These are phyloP conservation scores for Oreortyx pictus DNA, from an alignment of 2,797 vertebrate species.

Conservation along the genomic window DNA sequence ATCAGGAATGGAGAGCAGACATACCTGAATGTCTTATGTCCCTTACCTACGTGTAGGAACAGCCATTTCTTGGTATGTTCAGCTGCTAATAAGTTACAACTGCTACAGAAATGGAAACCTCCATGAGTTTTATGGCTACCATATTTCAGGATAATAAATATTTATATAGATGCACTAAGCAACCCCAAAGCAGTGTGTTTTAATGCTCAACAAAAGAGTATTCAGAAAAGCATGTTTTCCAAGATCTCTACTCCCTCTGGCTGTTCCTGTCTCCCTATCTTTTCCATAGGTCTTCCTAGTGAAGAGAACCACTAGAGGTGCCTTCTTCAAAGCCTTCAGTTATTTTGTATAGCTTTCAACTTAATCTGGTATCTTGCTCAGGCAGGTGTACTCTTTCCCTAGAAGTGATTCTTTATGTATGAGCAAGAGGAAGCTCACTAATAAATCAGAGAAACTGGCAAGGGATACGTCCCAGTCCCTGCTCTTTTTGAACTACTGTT, in stretches of 20 bases:
- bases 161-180: not conserved
- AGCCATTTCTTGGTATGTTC: not conserved
- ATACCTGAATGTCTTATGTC: not conserved
- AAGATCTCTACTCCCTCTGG: not conserved
- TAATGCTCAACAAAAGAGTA: not conserved
- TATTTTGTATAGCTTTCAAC: not conserved
- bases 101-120: not conserved
- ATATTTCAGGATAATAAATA: not conserved
- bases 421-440: not conserved
- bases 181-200: not conserved
- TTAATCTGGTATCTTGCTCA: not conserved
- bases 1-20: not conserved
- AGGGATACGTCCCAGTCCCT: not conserved
- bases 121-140: not conserved
- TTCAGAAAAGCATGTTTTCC: not conserved
- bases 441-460: not conserved
- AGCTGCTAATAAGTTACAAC: not conserved
- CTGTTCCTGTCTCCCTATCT: not conserved
- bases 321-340: not conserved
- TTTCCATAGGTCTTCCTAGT: not conserved
- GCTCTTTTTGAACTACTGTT: not conserved
- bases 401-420: not conserved
- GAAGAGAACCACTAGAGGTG: not conserved
- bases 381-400: not conserved
- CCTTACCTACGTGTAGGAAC: rapidly evolving